A percentile compares a stretch with the other conserved stretches of the same genome.
These are phyloP conservation scores for Trinorchestia longiramus DNA, from an alignment of 1,140 invertebrate genomes.

Conservation along the genomic window DNA sequence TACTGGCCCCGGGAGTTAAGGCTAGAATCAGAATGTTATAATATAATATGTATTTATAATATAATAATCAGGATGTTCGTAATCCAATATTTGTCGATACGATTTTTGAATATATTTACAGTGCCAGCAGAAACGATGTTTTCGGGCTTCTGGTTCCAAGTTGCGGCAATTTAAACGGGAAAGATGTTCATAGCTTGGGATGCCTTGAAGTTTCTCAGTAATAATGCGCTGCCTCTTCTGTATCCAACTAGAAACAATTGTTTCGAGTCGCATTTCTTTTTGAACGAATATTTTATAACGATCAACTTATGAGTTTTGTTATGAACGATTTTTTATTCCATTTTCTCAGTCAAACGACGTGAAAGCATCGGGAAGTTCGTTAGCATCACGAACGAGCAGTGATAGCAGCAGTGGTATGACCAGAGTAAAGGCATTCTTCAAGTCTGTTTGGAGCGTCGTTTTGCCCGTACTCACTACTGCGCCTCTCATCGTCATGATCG, in stretches of 20 bases:
- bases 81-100: too few species aligned
- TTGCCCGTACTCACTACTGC: constrained; percentile 28
- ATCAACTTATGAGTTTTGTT: background rate
- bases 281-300: background rate
- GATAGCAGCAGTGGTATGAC: background rate
- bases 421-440: constrained; percentile 47
- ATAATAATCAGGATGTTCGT: too few species aligned
- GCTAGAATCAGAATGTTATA: too few species aligned
- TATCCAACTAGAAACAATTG: background rate
- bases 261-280: background rate
- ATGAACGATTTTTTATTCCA: background rate
- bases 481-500: background rate
- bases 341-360: constrained; percentile 20
- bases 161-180: too few species aligned
- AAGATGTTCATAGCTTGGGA: too few species aligned
- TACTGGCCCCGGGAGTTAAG: too few species aligned
- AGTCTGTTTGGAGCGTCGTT: constrained; percentile 48
- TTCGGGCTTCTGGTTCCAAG: too few species aligned
- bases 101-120: too few species aligned
- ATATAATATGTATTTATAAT: too few species aligned
- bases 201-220: too few species aligned
- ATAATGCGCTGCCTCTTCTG: background rate
- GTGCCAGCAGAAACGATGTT: too few species aligned
- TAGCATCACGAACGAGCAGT: background rate
- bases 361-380: background rate